Evolutionary conservation across 2,797 vertebrate genomes (phyloP).

Genomic region (Typhlichthys eigenmanni): DNA sequence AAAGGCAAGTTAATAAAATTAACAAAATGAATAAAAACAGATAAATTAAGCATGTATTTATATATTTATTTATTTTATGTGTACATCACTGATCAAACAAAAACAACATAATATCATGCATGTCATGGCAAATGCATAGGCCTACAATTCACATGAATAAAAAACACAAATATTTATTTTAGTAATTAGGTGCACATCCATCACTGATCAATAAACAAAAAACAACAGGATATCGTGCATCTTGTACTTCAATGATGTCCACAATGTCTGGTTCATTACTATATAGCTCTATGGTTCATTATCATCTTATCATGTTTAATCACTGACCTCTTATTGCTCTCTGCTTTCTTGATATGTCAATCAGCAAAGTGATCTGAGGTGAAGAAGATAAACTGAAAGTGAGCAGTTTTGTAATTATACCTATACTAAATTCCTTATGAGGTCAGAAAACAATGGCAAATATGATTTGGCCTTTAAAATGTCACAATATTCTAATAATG

Average conservation of each 20-base stretch:
- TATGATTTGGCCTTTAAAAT: too few species aligned
- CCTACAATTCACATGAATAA: too few species aligned
- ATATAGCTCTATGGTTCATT: constrained; percentile 23
- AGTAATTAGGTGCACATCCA: too few species aligned
- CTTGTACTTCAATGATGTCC: constrained; percentile 18
- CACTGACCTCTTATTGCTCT: background rate
- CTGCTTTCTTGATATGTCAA: background rate
- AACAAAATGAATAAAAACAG: too few species aligned
- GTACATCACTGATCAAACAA: background rate
- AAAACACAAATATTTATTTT: too few species aligned
- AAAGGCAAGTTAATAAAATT: too few species aligned
- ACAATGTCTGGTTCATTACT: constrained; percentile 43
- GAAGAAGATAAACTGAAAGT: background rate
- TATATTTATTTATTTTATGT: too few species aligned
- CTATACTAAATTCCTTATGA: too few species aligned
- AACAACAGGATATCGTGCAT: constrained; percentile 42
- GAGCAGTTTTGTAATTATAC: background rate
- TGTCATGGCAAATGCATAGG: background rate
- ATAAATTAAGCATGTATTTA: too few species aligned
- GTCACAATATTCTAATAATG: too few species aligned
- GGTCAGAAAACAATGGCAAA: too few species aligned
- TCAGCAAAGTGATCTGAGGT: constrained; percentile 24
- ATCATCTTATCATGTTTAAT: constrained; percentile 48
- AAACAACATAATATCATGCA: constrained; percentile 38
- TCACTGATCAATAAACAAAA: constrained; percentile 8